A percentile compares a stretch with the other conserved stretches of the same genome.
Evolutionary conservation across 1,140 invertebrate genomes (phyloP).

Genomic region (Teleopsis dalmanni): DNA sequence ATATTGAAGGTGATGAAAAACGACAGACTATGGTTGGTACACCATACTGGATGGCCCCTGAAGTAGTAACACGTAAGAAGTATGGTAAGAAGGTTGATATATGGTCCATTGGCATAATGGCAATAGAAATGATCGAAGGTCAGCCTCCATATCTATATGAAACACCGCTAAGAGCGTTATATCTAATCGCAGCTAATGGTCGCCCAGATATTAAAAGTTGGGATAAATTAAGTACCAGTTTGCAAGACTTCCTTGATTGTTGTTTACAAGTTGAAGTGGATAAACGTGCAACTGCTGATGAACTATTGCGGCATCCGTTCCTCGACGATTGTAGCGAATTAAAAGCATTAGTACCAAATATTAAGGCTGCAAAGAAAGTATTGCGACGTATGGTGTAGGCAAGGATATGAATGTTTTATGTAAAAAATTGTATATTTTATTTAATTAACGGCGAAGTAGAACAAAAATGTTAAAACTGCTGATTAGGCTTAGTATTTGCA

Average conservation of each 20-base stretch:
- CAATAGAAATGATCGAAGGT: constrained; percentile 93
- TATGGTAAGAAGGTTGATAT: constrained; percentile 91
- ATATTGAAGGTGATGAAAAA: constrained; percentile 86
- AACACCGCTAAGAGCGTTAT: constrained; percentile 86
- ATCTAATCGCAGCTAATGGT: constrained; percentile 92
- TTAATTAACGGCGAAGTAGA: no score
- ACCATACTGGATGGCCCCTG: constrained; percentile 81
- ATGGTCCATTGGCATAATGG: constrained; percentile 96
- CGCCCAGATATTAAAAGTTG: constrained; percentile 83
- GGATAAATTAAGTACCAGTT: constrained; percentile 65
- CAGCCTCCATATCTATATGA: constrained; percentile 95
- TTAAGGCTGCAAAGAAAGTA: constrained; percentile 66
- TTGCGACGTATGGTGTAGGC: constrained; percentile 40
- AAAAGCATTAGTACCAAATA: constrained; percentile 77
- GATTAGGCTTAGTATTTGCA: no score
- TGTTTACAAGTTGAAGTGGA: constrained; percentile 92
- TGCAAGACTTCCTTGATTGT: constrained; percentile 80
- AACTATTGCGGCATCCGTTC: constrained; percentile 84
- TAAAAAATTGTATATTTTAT: no score
- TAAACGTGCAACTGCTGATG: constrained; percentile 71
- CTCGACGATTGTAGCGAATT: constrained; percentile 78
- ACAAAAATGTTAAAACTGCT: no score
- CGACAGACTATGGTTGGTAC: constrained; percentile 94
- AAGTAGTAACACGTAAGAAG: constrained; percentile 78
- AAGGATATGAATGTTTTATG: constrained; percentile 9